phyloP scores from a whole-genome alignment of 1,140 invertebrate genomes.

The Aethina tumida region DNA sequence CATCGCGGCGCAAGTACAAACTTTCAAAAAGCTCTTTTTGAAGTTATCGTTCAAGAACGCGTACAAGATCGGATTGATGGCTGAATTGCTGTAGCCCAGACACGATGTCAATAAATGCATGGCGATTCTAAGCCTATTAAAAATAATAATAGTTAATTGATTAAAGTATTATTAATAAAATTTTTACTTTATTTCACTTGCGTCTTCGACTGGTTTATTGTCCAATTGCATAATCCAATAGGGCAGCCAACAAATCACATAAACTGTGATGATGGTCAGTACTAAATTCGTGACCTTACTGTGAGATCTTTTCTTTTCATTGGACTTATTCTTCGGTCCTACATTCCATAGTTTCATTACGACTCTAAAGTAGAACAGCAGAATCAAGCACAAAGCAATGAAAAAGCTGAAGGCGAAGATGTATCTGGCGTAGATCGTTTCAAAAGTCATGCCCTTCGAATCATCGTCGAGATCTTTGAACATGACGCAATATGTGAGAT shows the following conservation, averaged over 20 bases:
- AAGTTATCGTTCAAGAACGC: conserved; percentile 92
- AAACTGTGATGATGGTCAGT: conserved; percentile 90
- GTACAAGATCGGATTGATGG: conserved; percentile 95
- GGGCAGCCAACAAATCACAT: conserved; percentile 93
- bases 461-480: conserved; percentile 31
- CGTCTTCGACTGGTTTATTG: no score
- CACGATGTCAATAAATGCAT: conserved; percentile 76
- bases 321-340: conserved; percentile 79
- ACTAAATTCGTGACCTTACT: conserved; percentile 92
- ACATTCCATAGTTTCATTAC: conserved; percentile 82
- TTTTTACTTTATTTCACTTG: no score
- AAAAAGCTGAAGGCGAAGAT: conserved; percentile 88
- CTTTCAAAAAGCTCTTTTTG: conserved; percentile 90
- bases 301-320: conserved; percentile 87
- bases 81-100: conserved; percentile 92
- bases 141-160: no score
- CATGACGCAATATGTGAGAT: conserved; percentile 40
- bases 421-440: conserved; percentile 68
- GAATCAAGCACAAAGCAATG: conserved; percentile 82
- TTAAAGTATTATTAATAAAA: no score
- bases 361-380: conserved; percentile 93
- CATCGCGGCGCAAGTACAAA: conserved; percentile 72
- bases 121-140: conserved; percentile 61
- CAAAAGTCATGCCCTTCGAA: conserved; percentile 30
- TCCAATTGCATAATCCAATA: conserved; percentile 79